Conservation (phyloP, 2,888 invertebrate genomes). For the Xestia rhomboidea region DNA sequence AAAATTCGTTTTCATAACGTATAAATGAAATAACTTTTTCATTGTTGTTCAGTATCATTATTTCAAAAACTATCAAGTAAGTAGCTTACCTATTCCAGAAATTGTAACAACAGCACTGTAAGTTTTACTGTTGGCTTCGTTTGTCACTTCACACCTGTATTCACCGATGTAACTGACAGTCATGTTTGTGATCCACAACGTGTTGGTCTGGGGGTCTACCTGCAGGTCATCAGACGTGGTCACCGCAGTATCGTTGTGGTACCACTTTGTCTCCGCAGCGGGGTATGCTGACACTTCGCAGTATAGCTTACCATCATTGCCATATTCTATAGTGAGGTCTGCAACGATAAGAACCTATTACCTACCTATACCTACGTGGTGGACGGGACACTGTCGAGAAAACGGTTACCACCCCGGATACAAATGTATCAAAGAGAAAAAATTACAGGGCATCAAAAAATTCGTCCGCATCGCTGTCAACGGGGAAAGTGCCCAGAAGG, state of each 20-base stretch:
- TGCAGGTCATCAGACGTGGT: constrained; percentile 67
- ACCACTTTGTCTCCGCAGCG: constrained; percentile 79
- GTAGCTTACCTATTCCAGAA: constrained; percentile 80
- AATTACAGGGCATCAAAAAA: neutral
- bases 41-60: neutral
- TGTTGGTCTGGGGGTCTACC: constrained; percentile 69
- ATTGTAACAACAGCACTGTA: constrained; percentile 74
- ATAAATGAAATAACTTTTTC: neutral
- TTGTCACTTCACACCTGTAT: constrained; percentile 78
- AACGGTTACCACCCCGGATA: too few species aligned
- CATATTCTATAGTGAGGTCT: constrained; percentile 81
- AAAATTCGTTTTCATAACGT: constrained; percentile 42
- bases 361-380: neutral
- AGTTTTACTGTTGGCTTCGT: constrained; percentile 68
- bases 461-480: neutral
- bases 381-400: too few species aligned
- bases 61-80: neutral
- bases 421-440: neutral
- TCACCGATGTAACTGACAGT: constrained; percentile 75
- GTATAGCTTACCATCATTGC: constrained; percentile 73
- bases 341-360: constrained; percentile 9
- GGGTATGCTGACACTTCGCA: constrained; percentile 84
- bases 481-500: neutral
- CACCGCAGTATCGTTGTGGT: constrained; percentile 76
- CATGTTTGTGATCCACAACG: constrained; percentile 79